Base-by-base conservation (phyloP, 2,113 vertebrate species). In the Larimichthys crocea region DNA sequence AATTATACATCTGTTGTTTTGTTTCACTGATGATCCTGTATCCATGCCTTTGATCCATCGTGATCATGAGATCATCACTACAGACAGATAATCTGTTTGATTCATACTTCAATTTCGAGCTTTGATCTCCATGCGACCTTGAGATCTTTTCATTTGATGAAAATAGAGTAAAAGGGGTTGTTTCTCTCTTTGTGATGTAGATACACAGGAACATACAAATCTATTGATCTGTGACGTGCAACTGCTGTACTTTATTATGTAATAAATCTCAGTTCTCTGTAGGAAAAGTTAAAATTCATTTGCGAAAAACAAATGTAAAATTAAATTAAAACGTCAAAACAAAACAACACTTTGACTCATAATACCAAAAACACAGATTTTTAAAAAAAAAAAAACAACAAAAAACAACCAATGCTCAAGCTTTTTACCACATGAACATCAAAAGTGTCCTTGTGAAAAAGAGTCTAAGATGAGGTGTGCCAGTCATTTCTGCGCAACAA, bases 1-100 rank as follows among this genome's bases (percentile, higher is more conserved):
- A 80, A 82, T 84, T 79, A 67, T 50, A 64, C 78, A 80, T 77
- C 88, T 86, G 76, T 76, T 86, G 66, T 89, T 89, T 80, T 80
- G 75, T 68, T 84, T 52, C 24, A 68, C 66, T 79, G 31, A 85
- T 83, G 61, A 76, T 59, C 48, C n/a, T 35, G 60, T 68, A 77
- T 53, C 26, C 44, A 66, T 61, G 62, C 14, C 49, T 88, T 53
- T 79, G 65, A 85, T 86, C 40, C 20, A 70, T 57, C 76, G 79
- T 40, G 49, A 26, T 29, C 31, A 35, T 40, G 17, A 40, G 35
- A 40, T 42, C 22, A 20, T 72, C 8, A 35, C 14, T 5, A 50
- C 56, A 64, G 59, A 63, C 0, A 3, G 20, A 46, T 9, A 69
- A 48, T 59, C 31, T 15, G 55, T 64, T 40, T 31, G n/a, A 76